Evolutionary conservation across 2,113 vertebrate genomes (phyloP), one percentile per base, ranked within the genome.

Genomic region (Psittacara wagleri): DNA sequence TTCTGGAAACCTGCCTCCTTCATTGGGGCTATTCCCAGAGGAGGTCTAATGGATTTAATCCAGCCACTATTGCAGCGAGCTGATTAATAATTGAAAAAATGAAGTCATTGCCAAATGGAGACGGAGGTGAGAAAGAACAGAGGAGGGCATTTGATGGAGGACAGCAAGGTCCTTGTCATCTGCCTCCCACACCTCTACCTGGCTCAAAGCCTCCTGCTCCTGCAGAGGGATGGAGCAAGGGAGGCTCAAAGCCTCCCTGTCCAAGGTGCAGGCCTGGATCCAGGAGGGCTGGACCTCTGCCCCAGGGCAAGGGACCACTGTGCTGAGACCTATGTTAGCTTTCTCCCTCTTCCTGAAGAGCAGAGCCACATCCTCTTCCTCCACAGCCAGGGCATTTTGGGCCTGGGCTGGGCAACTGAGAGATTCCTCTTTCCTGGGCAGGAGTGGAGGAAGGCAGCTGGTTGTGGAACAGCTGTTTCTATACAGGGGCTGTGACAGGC

Each of bases 61-160:
- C 68, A 90, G 59, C 78, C 61, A 6, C 86, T 75, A 0, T 87
- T 83, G 76, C 48, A 91, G 63, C 0, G 0, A 88, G 83, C 29
- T 67, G 67, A 95, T 97, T 85, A 97, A 96, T 97, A 95, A 96
- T 96, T 95, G 86, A 97, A 92, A 76, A 77, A 79, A 83, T 91
- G 33, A 87, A 23, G 4, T 93, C 52, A 68, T 31, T 93, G 69
- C 68, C 3, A 7, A 78, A 52, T 37, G 64, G 76, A 67, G 43
- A 75, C 7, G 48, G 46, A 55, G 37, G 64, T 76, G 85, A 54
- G 33, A 31, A 79, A 83, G 57, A 61, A 31, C 12, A 69, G 44
- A 67, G 55, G 52, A 90, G 76, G 39, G 43, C 31, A 55, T 29
- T 51, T 2, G 27, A 43, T 29, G 35, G 55, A 93, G 61, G 61